phyloP scores from a whole-genome alignment of 2,113 vertebrate genomes.

The Catharus bicknelli region DNA sequence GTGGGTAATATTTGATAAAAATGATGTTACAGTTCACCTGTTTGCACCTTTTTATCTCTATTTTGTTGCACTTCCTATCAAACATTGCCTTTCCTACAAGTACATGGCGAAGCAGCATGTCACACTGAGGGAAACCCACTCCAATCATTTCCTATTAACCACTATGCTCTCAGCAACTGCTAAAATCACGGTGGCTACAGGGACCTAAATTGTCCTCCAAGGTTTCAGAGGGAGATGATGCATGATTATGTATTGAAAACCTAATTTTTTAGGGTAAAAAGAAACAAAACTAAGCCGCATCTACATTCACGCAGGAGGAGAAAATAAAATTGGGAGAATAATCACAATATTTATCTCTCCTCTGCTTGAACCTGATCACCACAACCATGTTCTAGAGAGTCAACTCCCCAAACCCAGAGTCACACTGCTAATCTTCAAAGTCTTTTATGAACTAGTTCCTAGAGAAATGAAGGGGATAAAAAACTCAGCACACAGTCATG shows the following conservation, averaged over 20 bases:
- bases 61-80: background rate
- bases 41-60: background rate
- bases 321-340: background rate
- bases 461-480: background rate
- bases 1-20: background rate
- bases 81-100: background rate
- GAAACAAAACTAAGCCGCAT: background rate
- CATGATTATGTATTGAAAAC: background rate
- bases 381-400: rapidly evolving
- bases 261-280: background rate
- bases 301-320: rapidly evolving
- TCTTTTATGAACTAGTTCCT: background rate
- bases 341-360: background rate
- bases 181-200: background rate
- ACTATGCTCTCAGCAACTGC: background rate
- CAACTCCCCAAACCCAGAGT: rapidly evolving
- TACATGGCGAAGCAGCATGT: background rate
- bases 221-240: background rate
- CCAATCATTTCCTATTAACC: background rate
- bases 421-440: background rate
- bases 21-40: background rate
- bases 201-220: background rate
- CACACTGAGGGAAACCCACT: background rate
- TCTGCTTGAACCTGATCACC: background rate
- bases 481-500: background rate